Base-by-base conservation (phyloP, 2,113 vertebrate species). In the Aramus guarauna region DNA sequence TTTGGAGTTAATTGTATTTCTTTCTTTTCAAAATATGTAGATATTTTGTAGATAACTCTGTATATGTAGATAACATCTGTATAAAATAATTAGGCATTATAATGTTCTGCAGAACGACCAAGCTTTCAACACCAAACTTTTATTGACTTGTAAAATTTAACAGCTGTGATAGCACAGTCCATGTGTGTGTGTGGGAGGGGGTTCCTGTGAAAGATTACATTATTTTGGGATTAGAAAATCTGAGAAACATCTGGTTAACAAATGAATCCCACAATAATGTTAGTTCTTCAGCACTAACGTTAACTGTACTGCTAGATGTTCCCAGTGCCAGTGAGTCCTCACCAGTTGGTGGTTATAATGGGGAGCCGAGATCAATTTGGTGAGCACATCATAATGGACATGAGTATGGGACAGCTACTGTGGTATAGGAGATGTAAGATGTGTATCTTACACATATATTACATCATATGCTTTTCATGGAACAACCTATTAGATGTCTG, bases 211-310 rank as follows among this genome's bases (percentile, higher is more conserved):
- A 56, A 88, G 63, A 83, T 64, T n/a, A 39, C 10, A 4, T 83
- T 75, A 36, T 67, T 88, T 62, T 7, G 37, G 58, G 59, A n/a
- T 78, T 73, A 83, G 83, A 80, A 95, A 93, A 76, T 36, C 62
- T 58, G 36, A 64, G 48, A 58, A 93, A 85, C 63, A 93, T 88
- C 85, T 96, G 94, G 58, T 62, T 73, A 83, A 75, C 58, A 93
- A 88, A 88, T 76, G 50, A 79, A 12, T 37, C 32, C 19, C 5
- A 1, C 23, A 56, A 26, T 3, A 60, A 43, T 36, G 8, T 67
- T 55, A 1, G 4, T 56, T 64, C 52, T 68, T 79, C 60, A 14
- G 11, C 20, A 37, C 17, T 26, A 32, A 50, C 8, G 4, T 24
- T 75, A 62, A 72, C 43, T 71, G 14, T 41, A n/a, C 16, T 34